Evolutionary conservation across 2,888 invertebrate genomes (phyloP).

Genomic region (Lobophora halterata): DNA sequence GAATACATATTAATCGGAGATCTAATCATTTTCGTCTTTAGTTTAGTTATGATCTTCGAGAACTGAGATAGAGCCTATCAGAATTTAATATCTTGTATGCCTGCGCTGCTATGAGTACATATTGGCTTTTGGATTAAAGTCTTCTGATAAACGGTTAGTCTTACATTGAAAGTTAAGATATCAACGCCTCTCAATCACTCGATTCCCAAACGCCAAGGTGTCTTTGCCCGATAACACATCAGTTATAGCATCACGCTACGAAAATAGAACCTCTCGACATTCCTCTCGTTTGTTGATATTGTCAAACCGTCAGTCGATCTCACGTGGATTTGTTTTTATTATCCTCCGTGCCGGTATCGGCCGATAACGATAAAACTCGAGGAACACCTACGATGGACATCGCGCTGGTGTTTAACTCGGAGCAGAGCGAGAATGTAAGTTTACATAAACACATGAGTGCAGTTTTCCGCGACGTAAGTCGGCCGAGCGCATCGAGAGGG

Average conservation of each 20-base stretch:
- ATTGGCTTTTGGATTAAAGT: not conserved
- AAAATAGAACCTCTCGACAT: constrained; percentile 67
- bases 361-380: constrained; percentile 54
- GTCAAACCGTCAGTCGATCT: constrained; percentile 48
- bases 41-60: not conserved
- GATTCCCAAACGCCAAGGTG: constrained; percentile 42
- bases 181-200: constrained; percentile 19
- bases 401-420: constrained; percentile 3
- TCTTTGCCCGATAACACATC: constrained; percentile 73
- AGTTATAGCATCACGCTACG: constrained; percentile 57
- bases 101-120: too few species aligned
- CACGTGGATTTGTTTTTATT: constrained; percentile 78
- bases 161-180: constrained; percentile 14
- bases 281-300: constrained; percentile 55
- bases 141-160: not conserved
- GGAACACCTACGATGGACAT: constrained; percentile 13
- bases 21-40: not conserved
- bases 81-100: too few species aligned
- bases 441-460: constrained; percentile 61
- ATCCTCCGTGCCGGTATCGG: constrained; percentile 55
- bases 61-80: too few species aligned
- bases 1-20: not conserved
- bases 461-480: constrained; percentile 19
- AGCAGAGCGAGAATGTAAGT: constrained; percentile 50
- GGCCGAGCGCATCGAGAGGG: constrained; percentile 25